Evolutionary conservation across 1,140 invertebrate species (phyloP), one percentile per base, ranked within the genome.

Genomic region (Sarcophaga bullata): DNA sequence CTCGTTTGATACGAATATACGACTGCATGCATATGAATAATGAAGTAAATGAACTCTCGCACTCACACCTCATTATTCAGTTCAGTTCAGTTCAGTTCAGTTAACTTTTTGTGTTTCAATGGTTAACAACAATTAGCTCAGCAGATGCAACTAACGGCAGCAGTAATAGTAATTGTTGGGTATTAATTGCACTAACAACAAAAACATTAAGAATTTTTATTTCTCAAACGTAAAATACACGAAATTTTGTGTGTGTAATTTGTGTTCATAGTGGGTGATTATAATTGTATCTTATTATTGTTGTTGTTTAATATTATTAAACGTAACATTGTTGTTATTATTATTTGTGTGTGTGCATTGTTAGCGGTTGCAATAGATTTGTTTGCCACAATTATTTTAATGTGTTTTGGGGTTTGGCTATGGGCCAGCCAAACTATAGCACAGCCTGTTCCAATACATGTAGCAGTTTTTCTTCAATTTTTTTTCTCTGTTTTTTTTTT

Each of bases 21-120:
- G 25, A 37, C 1, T 4, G 4, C 25, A 37, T 37, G 25, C 25
- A 37, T 37, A 37, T 37, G 25, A 37, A 37, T 37, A 4, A 19
- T 72, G 17, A 72, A 19, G 19, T 72, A 72, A 19, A 50, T 78
- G 75, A 78, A 50, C 75, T 72, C 25, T 37, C 25, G 25, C 62
- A 72, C 62, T 78, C 75, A 78, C 75, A 78, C 75, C 75, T 78
- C 75, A 78, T 78, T 78, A 52, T 52, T 25, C 75, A 37, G 25
- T 2, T 37, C 25, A 37, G 25, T 37, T 37, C 25, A 37, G 25
- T 37, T 37, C 25, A 37, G 75, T 78, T 78, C 75, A 50, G 75
- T 78, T 78, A 78, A 78, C 46, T 78, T 50, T 17, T 11, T 78
- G 15, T 49, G 50, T 76, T 47, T 37, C 73, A 47, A 17, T 76